Base-by-base conservation (phyloP, 2,797 vertebrate genomes). In the Anguilla pacifica region DNA sequence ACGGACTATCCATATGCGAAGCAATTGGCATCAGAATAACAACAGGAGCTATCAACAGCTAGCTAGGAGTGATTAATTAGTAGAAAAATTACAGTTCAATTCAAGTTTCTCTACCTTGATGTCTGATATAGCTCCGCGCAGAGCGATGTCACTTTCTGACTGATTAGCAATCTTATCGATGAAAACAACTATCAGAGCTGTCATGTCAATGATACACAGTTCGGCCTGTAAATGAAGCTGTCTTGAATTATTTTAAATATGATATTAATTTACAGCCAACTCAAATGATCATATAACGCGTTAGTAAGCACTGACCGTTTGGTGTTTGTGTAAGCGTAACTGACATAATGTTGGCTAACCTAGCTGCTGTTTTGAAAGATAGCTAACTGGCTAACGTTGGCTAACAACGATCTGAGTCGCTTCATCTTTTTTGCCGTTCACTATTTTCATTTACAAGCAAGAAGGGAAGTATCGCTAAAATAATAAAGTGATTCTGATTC, bases 311-410 rank as follows among this genome's bases (percentile, higher is more conserved):
- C 7, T 67, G 25, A 67, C 22, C 17, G 64, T 25, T 10, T 28
- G 64, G 64, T 59, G 57, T 19, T 59, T 59, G 57, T 17, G 64
- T 70, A 28, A 70, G 9, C 64, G 55, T 10, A 53, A 49, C 67
- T 59, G 81, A 39, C 9, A 67, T 85, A 87, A 25, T 59, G 88
- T 85, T 89, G 22, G 28, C 61, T 46, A 72, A 35, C 57, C 57
- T 55, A 70, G 7, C 25, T 7, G 64, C 25, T 61, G 53, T 25
- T 82, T 35, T 87, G 83, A 77, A 82, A 70, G 82, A 57, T 13
- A 51, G 85, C 51, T 31, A 35, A 0, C 64, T 17, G 10, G 15
- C 43, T 85, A 28, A 39, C 31, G 72, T 2, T 17, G 85, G 61
- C 51, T 53, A 86, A 74, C 25, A 79, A 55, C 53, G 64, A 79